These are phyloP conservation scores for Brachyrhaphis roseni DNA, from an alignment of 2,797 vertebrate species.

Conservation along the genomic window DNA sequence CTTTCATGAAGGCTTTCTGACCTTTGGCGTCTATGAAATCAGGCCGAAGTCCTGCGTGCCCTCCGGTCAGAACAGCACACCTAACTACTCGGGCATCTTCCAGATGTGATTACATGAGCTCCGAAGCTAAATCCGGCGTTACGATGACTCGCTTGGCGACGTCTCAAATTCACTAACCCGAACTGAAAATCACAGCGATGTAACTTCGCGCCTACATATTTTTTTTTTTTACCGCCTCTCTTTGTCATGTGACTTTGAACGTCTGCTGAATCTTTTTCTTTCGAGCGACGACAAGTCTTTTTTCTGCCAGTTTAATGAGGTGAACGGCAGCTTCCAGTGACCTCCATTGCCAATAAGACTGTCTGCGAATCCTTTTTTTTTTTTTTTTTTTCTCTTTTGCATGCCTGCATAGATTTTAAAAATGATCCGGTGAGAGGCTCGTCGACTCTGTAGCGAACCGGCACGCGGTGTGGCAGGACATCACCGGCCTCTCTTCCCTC, in stretches of 20 bases:
- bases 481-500: slow-evolving; percentile 54
- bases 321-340: slow-evolving; percentile 86
- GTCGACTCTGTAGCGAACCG: slow-evolving; percentile 77
- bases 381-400: slow-evolving; percentile 53
- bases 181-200: slow-evolving; percentile 74
- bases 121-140: slow-evolving; percentile 44
- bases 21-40: slow-evolving; percentile 71
- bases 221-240: slow-evolving; percentile 50
- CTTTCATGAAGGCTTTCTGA: slow-evolving; percentile 27
- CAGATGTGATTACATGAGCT: slow-evolving; percentile 62
- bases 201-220: slow-evolving; percentile 60
- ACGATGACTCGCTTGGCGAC: slow-evolving; percentile 61
- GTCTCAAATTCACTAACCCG: slow-evolving; percentile 68
- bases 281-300: slow-evolving; percentile 66
- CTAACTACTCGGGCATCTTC: slow-evolving; percentile 57
- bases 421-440: slow-evolving; percentile 90
- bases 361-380: slow-evolving; percentile 81
- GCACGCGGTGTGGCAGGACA: slow-evolving; percentile 88
- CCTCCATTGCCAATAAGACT: slow-evolving; percentile 78
- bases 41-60: slow-evolving; percentile 36
- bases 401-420: slow-evolving; percentile 81
- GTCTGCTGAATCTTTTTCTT: slow-evolving; percentile 64
- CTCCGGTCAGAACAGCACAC: slow-evolving; percentile 32
- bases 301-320: slow-evolving; percentile 90
- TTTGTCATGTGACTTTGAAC: slow-evolving; percentile 82